Evolutionary conservation across 1,140 invertebrate species (phyloP), one percentile per base, ranked within the genome.

Genomic region (Conus ventricosus): DNA sequence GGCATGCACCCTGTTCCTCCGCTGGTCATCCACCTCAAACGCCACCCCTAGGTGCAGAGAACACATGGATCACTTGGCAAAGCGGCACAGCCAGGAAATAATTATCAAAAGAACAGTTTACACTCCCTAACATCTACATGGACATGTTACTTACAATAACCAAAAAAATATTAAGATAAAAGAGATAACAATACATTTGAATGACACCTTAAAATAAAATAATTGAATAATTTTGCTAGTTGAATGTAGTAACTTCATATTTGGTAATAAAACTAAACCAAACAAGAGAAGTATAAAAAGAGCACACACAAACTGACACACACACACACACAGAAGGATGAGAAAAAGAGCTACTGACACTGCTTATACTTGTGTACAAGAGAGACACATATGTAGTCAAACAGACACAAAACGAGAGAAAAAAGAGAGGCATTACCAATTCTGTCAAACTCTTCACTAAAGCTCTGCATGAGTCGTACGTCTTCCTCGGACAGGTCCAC

Each of bases 401-500:
- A 85, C n/a, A 67, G 23, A 27, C 11, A 67, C 20, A 83, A 20
- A 83, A 20, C 10, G 53, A 15, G n/a, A 20, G 17, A 83, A 55
- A 80, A 17, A 51, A n/a, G 5, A 54, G 67, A 17, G 13, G 25
- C 54, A 39, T 85, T 89, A 95, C 96, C 96, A 78, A 96, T 92
- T 81, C 91, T 92, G 55, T 90, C 63, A 90, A 96, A 95, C 88
- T 94, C 89, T 8, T 92, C 86, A 86, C 85, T 85, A 89, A 95
- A 96, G 55, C 94, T 91, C 51, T 91, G 75, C 88, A 96, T 92
- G 5, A 96, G 89, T 57, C 95, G 90, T 0, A 95, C 90, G 89
- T 95, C 94, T 84, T 94, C 91, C 60, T 92, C 90, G 80, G 94
- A 92, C 84, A 96, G 92, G 51, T 63, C 90, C n/a, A 96, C 55